phyloP scores from a whole-genome alignment of 1,140 invertebrate genomes.

The Copidosoma floridanum region DNA sequence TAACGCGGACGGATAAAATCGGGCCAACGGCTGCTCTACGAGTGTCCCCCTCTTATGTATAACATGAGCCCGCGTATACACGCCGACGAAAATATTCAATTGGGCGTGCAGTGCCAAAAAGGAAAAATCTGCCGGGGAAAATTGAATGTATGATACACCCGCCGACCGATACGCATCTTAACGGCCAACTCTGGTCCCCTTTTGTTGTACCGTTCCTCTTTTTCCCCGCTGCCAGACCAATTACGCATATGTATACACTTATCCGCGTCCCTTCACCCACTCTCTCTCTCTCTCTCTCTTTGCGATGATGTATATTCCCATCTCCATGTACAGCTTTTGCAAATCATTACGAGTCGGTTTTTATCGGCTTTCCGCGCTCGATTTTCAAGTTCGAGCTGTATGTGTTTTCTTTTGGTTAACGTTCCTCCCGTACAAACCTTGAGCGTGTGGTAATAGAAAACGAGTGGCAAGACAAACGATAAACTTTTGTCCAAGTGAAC shows the following conservation, averaged over 20 bases:
- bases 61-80: too few species aligned
- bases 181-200: not conserved
- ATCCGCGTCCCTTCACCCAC: not conserved
- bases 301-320: not conserved
- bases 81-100: slow-evolving; percentile 25
- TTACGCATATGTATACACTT: not conserved
- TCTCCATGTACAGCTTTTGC: too few species aligned
- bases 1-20: slow-evolving; percentile 17
- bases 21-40: not conserved
- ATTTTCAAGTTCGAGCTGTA: too few species aligned
- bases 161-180: slow-evolving; percentile 18
- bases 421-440: too few species aligned
- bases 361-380: too few species aligned
- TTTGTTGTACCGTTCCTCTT: not conserved
- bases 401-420: too few species aligned
- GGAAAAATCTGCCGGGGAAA: not conserved
- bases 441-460: too few species aligned
- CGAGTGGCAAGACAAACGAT: too few species aligned
- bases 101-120: not conserved
- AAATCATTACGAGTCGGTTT: too few species aligned
- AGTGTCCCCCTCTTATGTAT: not conserved
- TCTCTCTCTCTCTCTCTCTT: not conserved
- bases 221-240: not conserved
- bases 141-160: not conserved
- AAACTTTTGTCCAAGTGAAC: too few species aligned